Evolutionary conservation across 2,797 vertebrate species (phyloP).

Genomic region (Sebastes oblongus): DNA sequence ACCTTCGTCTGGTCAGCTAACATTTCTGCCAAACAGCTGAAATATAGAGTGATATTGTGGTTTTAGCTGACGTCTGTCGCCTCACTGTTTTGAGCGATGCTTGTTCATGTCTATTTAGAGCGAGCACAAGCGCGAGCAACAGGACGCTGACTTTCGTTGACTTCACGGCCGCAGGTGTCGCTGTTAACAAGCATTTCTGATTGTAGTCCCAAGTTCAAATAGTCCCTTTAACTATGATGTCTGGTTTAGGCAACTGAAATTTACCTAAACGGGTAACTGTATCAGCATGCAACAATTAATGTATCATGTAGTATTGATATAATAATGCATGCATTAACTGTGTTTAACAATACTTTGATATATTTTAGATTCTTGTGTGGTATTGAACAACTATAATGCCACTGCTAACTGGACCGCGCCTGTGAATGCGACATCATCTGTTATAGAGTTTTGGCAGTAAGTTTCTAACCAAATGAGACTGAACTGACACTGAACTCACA

Average conservation of each 20-base stretch:
- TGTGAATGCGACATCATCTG: slow-evolving; percentile 73
- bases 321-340: neutral
- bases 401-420: slow-evolving; percentile 55
- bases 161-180: too few relatives aligned
- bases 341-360: slow-evolving; percentile 19
- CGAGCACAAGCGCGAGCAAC: too few relatives aligned
- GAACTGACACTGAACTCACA: neutral
- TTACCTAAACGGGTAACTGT: neutral
- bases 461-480: slow-evolving; percentile 41
- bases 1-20: too few relatives aligned
- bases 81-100: too few relatives aligned
- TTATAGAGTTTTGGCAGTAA: slow-evolving; percentile 84
- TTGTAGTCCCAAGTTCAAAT: too few relatives aligned
- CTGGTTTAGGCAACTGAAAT: neutral
- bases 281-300: neutral
- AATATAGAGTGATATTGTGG: too few relatives aligned
- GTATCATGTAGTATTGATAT: neutral
- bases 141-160: too few relatives aligned
- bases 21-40: too few relatives aligned
- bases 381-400: slow-evolving; percentile 57
- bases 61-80: too few relatives aligned
- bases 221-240: neutral
- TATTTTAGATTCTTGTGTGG: slow-evolving; percentile 69
- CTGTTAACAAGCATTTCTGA: too few relatives aligned
- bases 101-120: too few relatives aligned